Evolutionary conservation across 2,888 invertebrate species (phyloP).

Genomic region (Ornithoptera priamus): DNA sequence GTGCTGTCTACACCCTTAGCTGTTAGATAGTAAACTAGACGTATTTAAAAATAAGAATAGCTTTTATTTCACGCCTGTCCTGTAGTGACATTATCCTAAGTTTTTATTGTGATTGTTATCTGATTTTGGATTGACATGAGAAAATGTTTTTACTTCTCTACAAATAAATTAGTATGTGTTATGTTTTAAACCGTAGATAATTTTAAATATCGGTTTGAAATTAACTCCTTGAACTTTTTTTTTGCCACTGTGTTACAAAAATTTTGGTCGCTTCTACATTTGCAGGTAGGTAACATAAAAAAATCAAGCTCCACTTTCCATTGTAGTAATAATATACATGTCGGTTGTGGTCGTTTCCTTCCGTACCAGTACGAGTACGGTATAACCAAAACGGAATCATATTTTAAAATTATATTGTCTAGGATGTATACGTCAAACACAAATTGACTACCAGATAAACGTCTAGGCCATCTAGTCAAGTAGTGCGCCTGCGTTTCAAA

Average conservation of each 20-base stretch:
- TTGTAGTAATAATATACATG: neutral
- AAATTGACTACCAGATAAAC: too few species aligned
- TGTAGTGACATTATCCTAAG: conserved; percentile 48
- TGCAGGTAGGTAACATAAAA: neutral
- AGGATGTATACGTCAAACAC: too few species aligned
- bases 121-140: conserved; percentile 30
- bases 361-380: too few species aligned
- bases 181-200: neutral
- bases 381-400: too few species aligned
- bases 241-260: neutral
- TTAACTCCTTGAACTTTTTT: neutral
- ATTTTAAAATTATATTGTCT: too few species aligned
- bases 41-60: conserved; percentile 58
- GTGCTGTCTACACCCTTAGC: conserved; percentile 71
- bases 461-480: too few species aligned
- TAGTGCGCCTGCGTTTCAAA: too few species aligned
- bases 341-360: too few species aligned
- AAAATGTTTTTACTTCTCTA: neutral
- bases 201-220: neutral
- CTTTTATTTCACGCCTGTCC: conserved; percentile 54
- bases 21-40: conserved; percentile 55
- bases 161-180: neutral
- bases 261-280: neutral
- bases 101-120: conserved; percentile 37
- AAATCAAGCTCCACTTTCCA: neutral